phyloP scores from a whole-genome alignment of 1,140 invertebrate genomes.

The Drosophila burlai region DNA sequence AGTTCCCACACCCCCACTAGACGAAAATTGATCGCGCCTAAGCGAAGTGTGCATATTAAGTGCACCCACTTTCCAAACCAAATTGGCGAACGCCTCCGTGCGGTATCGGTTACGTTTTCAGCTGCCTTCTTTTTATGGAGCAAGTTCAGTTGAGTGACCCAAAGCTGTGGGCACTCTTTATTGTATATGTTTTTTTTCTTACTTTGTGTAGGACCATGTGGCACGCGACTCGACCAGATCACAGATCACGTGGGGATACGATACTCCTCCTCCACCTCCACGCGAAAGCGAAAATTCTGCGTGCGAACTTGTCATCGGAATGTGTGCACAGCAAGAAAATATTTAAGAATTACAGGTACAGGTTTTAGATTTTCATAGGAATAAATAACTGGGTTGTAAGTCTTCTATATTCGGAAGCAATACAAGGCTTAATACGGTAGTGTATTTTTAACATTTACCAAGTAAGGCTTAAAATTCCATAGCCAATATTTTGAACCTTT shows the following conservation, averaged over 20 bases:
- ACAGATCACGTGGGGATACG: constrained; percentile 47
- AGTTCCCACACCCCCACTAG: constrained; percentile 70
- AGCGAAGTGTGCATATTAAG: constrained; percentile 44
- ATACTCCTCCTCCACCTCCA: constrained; percentile 54
- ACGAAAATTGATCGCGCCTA: constrained; percentile 46
- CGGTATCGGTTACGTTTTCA: constrained; percentile 37
- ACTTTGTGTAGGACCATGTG: constrained; percentile 73
- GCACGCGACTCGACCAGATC: constrained; percentile 64
- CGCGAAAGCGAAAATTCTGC: constrained; percentile 60
- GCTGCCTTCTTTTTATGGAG: constrained; percentile 69
- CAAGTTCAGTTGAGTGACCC: constrained; percentile 73
- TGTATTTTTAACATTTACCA: not conserved
- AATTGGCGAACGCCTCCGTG: constrained; percentile 68
- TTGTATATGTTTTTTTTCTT: not conserved
- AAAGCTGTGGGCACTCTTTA: constrained; percentile 12
- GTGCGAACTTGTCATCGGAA: constrained; percentile 71
- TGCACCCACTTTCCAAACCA: constrained; percentile 58
- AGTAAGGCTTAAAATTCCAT: not conserved
- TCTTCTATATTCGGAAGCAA: not conserved
- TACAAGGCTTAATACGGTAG: not conserved
- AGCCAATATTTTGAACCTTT: too few relatives aligned
- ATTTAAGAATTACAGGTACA: not conserved
- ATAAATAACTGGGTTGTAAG: not conserved
- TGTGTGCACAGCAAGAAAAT: constrained; percentile 27
- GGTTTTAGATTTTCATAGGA: not conserved